Conservation (phyloP, 2,113 vertebrate genomes). For the Prunella fulvescens region DNA sequence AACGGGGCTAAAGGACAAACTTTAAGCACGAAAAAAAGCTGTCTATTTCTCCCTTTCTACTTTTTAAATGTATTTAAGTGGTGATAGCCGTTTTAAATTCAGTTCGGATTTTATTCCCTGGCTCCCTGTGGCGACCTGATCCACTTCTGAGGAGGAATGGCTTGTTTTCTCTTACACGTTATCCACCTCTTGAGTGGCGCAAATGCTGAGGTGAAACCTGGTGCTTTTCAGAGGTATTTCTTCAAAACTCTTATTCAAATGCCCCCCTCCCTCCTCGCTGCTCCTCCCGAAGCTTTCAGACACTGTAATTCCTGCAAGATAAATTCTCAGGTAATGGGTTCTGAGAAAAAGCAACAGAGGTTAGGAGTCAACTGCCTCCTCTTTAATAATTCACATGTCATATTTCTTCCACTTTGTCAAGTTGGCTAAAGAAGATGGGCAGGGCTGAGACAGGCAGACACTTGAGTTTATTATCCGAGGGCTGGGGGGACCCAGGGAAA, state of each 20-base stretch:
- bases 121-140: conserved; percentile 50
- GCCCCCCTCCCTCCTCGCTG: background rate
- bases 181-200: conserved; percentile 36
- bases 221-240: conserved; percentile 41
- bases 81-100: conserved; percentile 27
- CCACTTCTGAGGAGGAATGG: conserved; percentile 35
- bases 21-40: background rate
- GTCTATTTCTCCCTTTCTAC: background rate
- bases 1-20: background rate
- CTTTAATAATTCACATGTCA: conserved; percentile 79
- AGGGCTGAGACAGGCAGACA: conserved; percentile 40
- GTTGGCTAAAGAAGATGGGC: conserved; percentile 72
- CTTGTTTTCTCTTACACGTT: conserved; percentile 56
- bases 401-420: conserved; percentile 75
- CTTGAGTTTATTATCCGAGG: conserved; percentile 61
- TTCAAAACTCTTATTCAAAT: conserved; percentile 28
- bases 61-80: conserved; percentile 37
- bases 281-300: conserved; percentile 7
- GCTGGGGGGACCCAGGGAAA: background rate
- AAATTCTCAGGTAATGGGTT: conserved; percentile 76
- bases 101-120: conserved; percentile 22
- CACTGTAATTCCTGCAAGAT: conserved; percentile 67
- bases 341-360: conserved; percentile 68
- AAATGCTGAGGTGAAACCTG: conserved; percentile 43
- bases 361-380: conserved; percentile 77